Evolutionary conservation across 2,113 vertebrate genomes (phyloP).

Genomic region (Patagioenas fasciata): DNA sequence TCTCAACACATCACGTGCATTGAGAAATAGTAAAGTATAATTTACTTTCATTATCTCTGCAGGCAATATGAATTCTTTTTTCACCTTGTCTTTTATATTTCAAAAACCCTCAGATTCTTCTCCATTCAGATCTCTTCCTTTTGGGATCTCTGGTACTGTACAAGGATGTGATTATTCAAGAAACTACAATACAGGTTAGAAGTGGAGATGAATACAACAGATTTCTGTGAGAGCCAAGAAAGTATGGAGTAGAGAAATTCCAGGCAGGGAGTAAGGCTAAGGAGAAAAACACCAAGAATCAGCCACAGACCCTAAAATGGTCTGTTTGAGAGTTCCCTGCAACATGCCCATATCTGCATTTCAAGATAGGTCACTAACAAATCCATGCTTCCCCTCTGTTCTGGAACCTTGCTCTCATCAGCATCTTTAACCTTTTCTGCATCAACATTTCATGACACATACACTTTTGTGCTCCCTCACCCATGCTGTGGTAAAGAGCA

Average conservation of each 20-base stretch:
- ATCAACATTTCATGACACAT: not conserved
- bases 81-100: not conserved
- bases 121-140: not conserved
- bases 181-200: not conserved
- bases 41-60: not conserved
- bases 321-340: not conserved
- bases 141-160: not conserved
- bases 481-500: not conserved
- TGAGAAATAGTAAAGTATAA: not conserved
- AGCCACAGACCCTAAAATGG: not conserved
- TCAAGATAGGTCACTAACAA: not conserved
- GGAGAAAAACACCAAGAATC: not conserved
- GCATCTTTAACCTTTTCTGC: not conserved
- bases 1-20: not conserved
- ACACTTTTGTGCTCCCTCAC: not conserved
- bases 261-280: not conserved
- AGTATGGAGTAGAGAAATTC: not conserved
- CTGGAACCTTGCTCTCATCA: not conserved
- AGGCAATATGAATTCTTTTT: not conserved
- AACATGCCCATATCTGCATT: not conserved
- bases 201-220: not conserved
- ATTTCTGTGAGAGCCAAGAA: not conserved
- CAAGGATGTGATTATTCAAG: not conserved
- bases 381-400: rapidly evolving
- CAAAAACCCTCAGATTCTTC: not conserved